phyloP scores from a whole-genome alignment of 1,140 invertebrate genomes.

The Drosophila erecta region DNA sequence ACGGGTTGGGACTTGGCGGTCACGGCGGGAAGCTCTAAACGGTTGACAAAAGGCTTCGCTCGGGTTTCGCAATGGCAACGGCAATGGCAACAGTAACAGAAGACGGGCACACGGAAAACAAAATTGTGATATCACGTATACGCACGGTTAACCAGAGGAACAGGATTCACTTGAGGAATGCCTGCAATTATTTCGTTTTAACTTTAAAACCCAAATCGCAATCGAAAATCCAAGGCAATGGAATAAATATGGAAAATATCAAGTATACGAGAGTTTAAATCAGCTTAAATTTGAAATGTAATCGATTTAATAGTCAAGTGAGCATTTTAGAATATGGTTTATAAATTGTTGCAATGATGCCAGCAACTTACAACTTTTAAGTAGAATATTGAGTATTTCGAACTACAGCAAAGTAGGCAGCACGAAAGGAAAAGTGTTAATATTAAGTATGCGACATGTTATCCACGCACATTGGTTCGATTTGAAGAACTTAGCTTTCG shows the following conservation, averaged over 20 bases:
- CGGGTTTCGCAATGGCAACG: neutral
- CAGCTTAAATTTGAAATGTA: too few relatives aligned
- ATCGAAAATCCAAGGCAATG: neutral
- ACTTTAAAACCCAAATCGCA: neutral
- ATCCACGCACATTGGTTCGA: neutral
- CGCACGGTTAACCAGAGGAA: neutral
- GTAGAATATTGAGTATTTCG: too few relatives aligned
- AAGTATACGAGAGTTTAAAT: neutral
- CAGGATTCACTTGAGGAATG: neutral
- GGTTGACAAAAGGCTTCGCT: slow-evolving; percentile 44
- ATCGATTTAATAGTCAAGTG: too few relatives aligned
- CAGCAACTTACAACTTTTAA: too few relatives aligned
- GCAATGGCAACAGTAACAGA: slow-evolving; percentile 10
- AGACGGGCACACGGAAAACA: slow-evolving; percentile 3
- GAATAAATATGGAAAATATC: neutral
- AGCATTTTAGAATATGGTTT: too few relatives aligned
- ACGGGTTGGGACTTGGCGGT: neutral
- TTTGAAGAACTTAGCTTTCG: too few relatives aligned
- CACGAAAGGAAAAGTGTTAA: neutral
- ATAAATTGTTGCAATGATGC: too few relatives aligned
- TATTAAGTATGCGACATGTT: neutral
- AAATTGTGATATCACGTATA: slow-evolving; percentile 14
- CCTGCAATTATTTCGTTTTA: neutral
- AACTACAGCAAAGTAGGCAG: too few relatives aligned
- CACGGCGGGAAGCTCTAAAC: slow-evolving; percentile 21